Percentiles rank a stretch among this genome's conserved stretches.
Conservation (phyloP, 2,888 invertebrate genomes). For the Campaea margaritaria region DNA sequence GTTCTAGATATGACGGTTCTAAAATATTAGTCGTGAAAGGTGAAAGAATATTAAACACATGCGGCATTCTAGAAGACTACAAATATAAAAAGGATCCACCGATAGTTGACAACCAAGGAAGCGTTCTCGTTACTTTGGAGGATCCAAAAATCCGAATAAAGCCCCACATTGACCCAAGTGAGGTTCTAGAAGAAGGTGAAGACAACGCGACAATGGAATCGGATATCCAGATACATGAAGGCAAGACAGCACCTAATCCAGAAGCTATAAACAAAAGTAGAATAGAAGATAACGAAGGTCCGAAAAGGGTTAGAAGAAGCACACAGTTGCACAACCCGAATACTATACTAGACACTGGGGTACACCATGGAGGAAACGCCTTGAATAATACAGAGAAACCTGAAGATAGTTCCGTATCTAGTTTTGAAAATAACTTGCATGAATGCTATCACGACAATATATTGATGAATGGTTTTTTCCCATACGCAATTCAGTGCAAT, state of each 20-base stretch:
- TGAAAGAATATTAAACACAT: constrained; percentile 90
- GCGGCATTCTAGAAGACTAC: constrained; percentile 90
- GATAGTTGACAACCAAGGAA: constrained; percentile 85
- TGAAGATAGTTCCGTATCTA: constrained; percentile 90
- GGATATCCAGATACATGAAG: background rate
- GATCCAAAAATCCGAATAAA: constrained; percentile 53
- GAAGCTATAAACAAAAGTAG: constrained; percentile 12
- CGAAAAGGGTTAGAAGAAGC: constrained; percentile 64
- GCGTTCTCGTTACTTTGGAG: constrained; percentile 78
- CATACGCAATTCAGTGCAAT: constrained; percentile 88
- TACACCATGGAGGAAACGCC: constrained; percentile 91
- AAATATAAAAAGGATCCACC: constrained; percentile 87
- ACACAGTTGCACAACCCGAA: constrained; percentile 74
- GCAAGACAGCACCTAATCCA: constrained; percentile 1
- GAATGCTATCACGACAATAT: constrained; percentile 91
- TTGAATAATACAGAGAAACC: constrained; percentile 81
- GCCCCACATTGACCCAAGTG: constrained; percentile 19
- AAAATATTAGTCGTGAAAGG: constrained; percentile 93
- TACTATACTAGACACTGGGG: constrained; percentile 88
- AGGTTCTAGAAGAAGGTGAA: constrained; percentile 10
- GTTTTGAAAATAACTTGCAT: constrained; percentile 91
- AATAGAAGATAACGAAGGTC: constrained; percentile 42
- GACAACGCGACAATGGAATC: constrained; percentile 9
- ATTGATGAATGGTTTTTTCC: constrained; percentile 89
- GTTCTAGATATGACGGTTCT: constrained; percentile 92